A percentile compares a stretch with the other conserved stretches of the same genome.
Conservation (phyloP, 1,140 invertebrate genomes). For the Drosophila bocki region DNA sequence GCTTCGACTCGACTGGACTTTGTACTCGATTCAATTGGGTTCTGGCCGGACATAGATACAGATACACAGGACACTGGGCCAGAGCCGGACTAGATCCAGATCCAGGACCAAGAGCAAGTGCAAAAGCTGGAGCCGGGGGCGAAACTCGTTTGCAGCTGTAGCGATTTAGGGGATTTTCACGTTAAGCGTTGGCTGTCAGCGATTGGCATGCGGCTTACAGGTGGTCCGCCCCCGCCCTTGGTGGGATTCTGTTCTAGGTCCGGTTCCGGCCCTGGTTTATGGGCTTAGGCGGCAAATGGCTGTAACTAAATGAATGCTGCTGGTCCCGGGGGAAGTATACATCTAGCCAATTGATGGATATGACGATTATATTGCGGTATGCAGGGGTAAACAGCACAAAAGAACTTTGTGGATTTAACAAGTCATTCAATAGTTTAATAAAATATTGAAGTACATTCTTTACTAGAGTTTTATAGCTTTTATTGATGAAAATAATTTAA, state of each 20-base stretch:
- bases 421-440: not conserved
- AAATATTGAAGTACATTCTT: too few relatives aligned
- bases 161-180: conserved; percentile 76
- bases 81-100: not conserved
- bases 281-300: conserved; percentile 67
- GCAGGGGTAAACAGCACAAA: not conserved
- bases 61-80: conserved; percentile 11
- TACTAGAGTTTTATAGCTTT: too few relatives aligned
- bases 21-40: conserved; percentile 39
- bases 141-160: conserved; percentile 56
- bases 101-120: conserved; percentile 1
- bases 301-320: conserved; percentile 60
- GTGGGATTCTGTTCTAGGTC: conserved; percentile 17
- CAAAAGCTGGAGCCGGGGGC: not conserved
- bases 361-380: conserved; percentile 33
- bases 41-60: conserved; percentile 28
- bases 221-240: conserved; percentile 49
- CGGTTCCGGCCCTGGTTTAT: conserved; percentile 53
- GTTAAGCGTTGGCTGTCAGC: conserved; percentile 76
- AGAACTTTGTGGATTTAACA: not conserved
- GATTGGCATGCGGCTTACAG: conserved; percentile 80
- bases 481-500: not conserved
- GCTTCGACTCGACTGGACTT: conserved; percentile 17
- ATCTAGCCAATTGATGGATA: conserved; percentile 40
- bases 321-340: conserved; percentile 2